Evolutionary conservation across 2,888 invertebrate species (phyloP).

Genomic region (Drosophila antonietae): DNA sequence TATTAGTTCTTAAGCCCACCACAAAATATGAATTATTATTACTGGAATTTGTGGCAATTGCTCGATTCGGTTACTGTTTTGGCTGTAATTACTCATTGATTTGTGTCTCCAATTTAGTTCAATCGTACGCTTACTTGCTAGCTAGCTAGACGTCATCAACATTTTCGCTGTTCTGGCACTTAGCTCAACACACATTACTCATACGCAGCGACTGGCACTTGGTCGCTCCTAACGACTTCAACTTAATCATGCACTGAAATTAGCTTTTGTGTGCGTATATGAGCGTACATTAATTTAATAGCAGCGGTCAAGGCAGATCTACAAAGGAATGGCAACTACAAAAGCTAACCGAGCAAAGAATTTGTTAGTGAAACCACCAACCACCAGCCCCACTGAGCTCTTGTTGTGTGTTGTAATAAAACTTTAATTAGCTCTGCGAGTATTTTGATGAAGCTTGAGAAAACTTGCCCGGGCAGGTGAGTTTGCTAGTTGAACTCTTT

Average conservation of each 20-base stretch:
- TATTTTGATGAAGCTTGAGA: background rate
- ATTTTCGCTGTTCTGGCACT: slow-evolving; percentile 46
- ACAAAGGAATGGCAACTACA: slow-evolving; percentile 7
- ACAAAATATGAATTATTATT: background rate
- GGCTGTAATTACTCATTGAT: slow-evolving; percentile 19
- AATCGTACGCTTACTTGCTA: slow-evolving; percentile 31
- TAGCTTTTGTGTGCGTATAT: slow-evolving; percentile 77
- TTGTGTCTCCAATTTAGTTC: slow-evolving; percentile 35
- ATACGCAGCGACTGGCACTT: slow-evolving; percentile 75
- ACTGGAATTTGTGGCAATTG: too few species aligned
- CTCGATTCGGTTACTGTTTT: background rate
- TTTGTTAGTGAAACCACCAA: slow-evolving; percentile 15
- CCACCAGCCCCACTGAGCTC: slow-evolving; percentile 8
- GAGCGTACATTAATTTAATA: slow-evolving; percentile 75
- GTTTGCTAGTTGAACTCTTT: too few species aligned
- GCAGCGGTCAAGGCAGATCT: slow-evolving; percentile 53
- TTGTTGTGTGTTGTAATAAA: slow-evolving; percentile 32
- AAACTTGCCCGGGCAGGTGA: too few species aligned
- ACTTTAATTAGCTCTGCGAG: slow-evolving; percentile 44
- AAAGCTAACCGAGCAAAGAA: slow-evolving; percentile 26
- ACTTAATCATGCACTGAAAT: slow-evolving; percentile 77
- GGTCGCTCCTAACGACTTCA: slow-evolving; percentile 74
- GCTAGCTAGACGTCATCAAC: slow-evolving; percentile 32
- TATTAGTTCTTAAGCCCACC: background rate
- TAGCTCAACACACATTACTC: slow-evolving; percentile 68